Base-by-base conservation (phyloP, 2,888 invertebrate genomes). In the Nomada fucata region DNA sequence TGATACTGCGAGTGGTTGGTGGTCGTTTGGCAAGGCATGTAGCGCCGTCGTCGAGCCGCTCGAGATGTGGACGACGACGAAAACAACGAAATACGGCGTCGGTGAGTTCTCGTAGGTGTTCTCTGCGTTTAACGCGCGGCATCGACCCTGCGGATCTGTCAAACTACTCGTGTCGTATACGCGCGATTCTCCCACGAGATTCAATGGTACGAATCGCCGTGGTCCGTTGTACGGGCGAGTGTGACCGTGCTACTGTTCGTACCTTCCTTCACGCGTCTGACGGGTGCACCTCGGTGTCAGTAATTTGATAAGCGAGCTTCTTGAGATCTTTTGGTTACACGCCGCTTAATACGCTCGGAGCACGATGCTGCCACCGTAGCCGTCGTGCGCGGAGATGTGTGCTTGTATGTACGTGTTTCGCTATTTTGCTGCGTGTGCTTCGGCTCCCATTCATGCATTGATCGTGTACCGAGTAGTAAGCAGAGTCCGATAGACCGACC, bases 61-160 rank as follows among this genome's bases (percentile, higher is more conserved):
- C 87, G 84, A 88, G 93, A 96, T 97, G 96, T 97, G 97, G 97
- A 95, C 96, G 91, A 96, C 96, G 87, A 95, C 96, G 86, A 96
- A 96, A 94, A 95, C 95, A 83, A 96, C 96, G 89, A 96, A 96
- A 95, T 95, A 96, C 94, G 96, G 96, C 90, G 96, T 96, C 94
- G 96, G 96, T 96, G 95, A 96, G 96, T 95, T 76, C 82, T 69
- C 72, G 67, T 60, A 82, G 42, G 70, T 77, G 71, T 79, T 69
- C 72, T 63, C 64, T 74, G 61, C 63, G 64, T 64, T 83, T 69
- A 86, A 69, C 72, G 67, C 71, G 67, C 76, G 69, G 76, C 86
- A 78, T 77, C 83, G 76, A 79, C 76, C 64, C 78, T 61, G 69
- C 63, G 82, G 82, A 88, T 73, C 87, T 90, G 90, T 89, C 90